Base-by-base conservation (phyloP, 2,113 vertebrate genomes). In the Notothenia coriiceps region DNA sequence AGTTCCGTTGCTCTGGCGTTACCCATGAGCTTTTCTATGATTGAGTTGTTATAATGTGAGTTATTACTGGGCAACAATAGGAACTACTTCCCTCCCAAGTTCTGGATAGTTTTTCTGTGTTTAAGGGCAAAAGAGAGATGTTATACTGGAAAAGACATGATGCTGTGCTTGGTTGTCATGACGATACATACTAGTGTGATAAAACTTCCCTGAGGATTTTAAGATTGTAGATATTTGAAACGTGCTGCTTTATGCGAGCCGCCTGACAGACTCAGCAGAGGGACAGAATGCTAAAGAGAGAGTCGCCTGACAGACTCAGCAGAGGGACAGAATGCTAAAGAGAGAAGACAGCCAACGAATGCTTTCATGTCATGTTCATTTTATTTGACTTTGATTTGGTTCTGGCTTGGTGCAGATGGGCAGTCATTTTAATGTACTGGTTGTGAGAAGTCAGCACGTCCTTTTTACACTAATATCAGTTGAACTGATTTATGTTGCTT, bases 241-340 rank as follows among this genome's bases (percentile, higher is more conserved):
- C 72, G 62, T 65, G 85, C 85, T 82, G 88, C 81, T 86, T 77
- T 79, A 71, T 66, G 52, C 75, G 43, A 82, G 72, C 80, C 29
- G 54, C 29, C 65, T 71, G 54, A 67, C 50, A 5, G 63, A 56
- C 15, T 61, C 29, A 29, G 29, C 29, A 29, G 46, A 50, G n/a
- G 3, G 44, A 63, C 2, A 43, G 71, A 77, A 56, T 64, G 72
- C 33, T 25, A 25, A 25, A 25, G 25, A 25, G 25, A 25, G 43
- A 82, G 72, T 82, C 29, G 54, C 29, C 65, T 71, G 54, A 67
- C 50, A 5, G 63, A 56, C 15, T 61, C 29, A 29, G 29, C 29
- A 29, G 46, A 50, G n/a, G 3, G 44, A 63, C 2, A 49, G 71
- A 77, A 56, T 64, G 72, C 33, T 75, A 29, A 22, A 56, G 54